Base-by-base conservation (phyloP, 2,797 vertebrate species). In the Strix occidentalis region DNA sequence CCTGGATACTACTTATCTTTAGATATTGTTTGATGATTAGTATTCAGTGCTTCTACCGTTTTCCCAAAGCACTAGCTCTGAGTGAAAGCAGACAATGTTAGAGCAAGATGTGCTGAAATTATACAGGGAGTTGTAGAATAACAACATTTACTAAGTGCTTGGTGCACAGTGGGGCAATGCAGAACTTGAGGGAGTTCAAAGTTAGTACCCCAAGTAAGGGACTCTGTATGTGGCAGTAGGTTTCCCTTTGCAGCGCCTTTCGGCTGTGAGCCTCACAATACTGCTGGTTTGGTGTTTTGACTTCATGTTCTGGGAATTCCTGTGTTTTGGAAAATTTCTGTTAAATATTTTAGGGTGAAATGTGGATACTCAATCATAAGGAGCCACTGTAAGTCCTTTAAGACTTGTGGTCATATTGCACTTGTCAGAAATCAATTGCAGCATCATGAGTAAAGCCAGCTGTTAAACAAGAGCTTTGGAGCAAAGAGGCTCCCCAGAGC, bases 361-460 rank as follows among this genome's bases (percentile, higher is more conserved):
- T 1, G 0, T 21, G 5, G 15, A 21, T 87, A 39, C 16, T 15
- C n/a, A 28, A 3, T 48, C 5, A 1, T 25, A 37, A 75, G 3
- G 39, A 84, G 18, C 16, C 3, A 1, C 33, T 29, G 0, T 5
- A 60, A 82, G 37, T 63, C n/a, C 29, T 28, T 53, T 37, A 28
- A 39, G 41, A 39, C 15, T 64, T 41, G 33, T 33, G 21, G 33
- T 84, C 11, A 0, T 21, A 14, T 29, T 82, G 23, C 17, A 5
- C 15, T 41, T 68, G 24, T 41, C 15, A 4, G 57, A 28, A 65
- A 82, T n/a, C 10, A 13, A 0, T 20, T 0, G 1, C 39, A 37
- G 53, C 43, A 33, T n/a, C 14, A 2, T 19, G 5, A 63, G 35
- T 41, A 5, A 58, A 57, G n/a, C 5, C 35, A 57, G 21, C n/a